Evolutionary conservation across 1,140 invertebrate genomes (phyloP), one percentile per base, ranked within the genome.

Genomic region (Heterodera carotae): DNA sequence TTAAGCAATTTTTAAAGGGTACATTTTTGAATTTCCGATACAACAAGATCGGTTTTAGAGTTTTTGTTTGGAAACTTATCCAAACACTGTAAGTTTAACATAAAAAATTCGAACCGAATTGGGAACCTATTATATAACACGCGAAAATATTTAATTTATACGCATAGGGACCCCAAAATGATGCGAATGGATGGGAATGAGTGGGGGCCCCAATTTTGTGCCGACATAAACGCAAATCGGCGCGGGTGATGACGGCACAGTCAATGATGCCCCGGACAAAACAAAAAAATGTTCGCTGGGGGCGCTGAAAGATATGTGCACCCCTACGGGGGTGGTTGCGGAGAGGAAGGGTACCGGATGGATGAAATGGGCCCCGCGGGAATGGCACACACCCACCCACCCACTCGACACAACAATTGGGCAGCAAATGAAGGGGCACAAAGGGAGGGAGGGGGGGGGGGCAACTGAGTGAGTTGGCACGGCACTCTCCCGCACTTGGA

Each of bases 351-450:
- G 48, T 56, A 18, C 29, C 62, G 25, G 62, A 66, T 2, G 62
- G 62, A 29, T 29, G 62, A 66, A 66, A 66, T 66, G 62, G 62
- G 62, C 62, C 62, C 62, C 27, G 29, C 29, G 62, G 62, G 33
- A 66, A 31, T 66, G 62, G 29, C 29, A 34, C 62, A 18, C 62
- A 15, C 39, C 36, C 36, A 4, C 48, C 48, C 48, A 12, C 48
- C 48, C 48, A 15, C 22, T 22, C 48, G 15, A 12, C 12, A 66
- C 62, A 66, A 66, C 62, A 66, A 66, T 29, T 34, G 62, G 48
- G 48, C 29, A 66, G 27, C 62, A 66, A 66, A 66, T 66, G 62
- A 66, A 66, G 62, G 27, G 62, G 29, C 27, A 34, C 62, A 12
- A 22, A 12, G 3, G 6, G 27, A 4, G 62, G 62, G 27, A 27